Evolutionary conservation across 2,797 vertebrate genomes (phyloP).

Genomic region (Garrulus glandarius): DNA sequence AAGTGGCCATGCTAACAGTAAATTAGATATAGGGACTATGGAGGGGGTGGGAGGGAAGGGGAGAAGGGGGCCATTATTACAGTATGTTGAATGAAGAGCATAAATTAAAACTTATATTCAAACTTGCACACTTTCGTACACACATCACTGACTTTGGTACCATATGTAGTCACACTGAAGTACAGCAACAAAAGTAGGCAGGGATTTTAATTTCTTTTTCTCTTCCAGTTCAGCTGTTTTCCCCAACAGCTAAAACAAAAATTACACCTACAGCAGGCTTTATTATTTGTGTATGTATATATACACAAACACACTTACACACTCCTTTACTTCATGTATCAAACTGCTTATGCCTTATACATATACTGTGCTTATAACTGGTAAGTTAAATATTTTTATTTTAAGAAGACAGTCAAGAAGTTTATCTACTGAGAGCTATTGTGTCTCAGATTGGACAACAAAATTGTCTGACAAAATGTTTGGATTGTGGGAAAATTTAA

Average conservation of each 20-base stretch:
- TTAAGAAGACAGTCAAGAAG: neutral
- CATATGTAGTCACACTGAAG: neutral
- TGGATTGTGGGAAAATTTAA: neutral
- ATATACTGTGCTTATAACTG: neutral
- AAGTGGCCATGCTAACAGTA: neutral
- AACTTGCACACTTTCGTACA: neutral
- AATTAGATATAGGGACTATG: neutral
- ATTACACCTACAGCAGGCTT: neutral
- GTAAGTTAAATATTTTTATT: neutral
- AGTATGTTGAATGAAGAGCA: neutral
- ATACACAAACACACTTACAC: fast-evolving
- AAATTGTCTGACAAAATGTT: neutral
- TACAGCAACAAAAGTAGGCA: neutral
- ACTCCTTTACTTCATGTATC: neutral
- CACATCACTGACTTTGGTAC: neutral
- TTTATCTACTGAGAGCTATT: neutral
- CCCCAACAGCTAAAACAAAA: neutral
- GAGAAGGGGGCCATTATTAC: neutral
- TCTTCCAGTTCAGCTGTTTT: neutral
- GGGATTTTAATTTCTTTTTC: neutral
- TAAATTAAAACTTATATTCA: neutral
- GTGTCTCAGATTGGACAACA: neutral
- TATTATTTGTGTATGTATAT: neutral
- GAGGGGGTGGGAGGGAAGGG: neutral
- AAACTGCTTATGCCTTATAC: neutral